Base-by-base conservation (phyloP, 2,113 vertebrate species). In the Galemys pyrenaicus region DNA sequence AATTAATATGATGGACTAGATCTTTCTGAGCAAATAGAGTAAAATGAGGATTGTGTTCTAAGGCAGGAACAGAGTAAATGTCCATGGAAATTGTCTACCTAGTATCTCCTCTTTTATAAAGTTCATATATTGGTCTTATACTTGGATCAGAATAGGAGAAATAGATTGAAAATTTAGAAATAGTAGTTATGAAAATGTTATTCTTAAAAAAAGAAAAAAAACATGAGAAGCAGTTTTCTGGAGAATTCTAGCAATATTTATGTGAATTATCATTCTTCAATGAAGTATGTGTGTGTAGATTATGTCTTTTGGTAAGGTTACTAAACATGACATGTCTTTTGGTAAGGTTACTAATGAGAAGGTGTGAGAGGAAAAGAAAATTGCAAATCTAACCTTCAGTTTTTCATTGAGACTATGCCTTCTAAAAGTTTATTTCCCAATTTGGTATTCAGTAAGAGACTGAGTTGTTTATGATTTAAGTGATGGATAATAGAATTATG, bases 391-490 rank as follows among this genome's bases (percentile, higher is more conserved):
- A 54, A 65, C 9, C 9, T 93, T 95, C 60, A 46, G 24, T 11
- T 87, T 92, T 30, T 56, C 26, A 44, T 32, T 54, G 30, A 87
- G 46, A 58, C 3, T 22, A 0, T 74, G 20, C 6, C 15, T 93
- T 82, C n/a, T 87, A 39, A 74, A 67, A 68, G 70, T n/a, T 85
- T 17, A 82, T 74, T 71, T 37, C 16, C 15, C 7, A 22, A 28
- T 82, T 83, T 95, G 17, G 20, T 60, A 20, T 73, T 91, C 9
- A 37, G 41, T 88, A 39, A 88, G 35, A 67, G 9, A 71, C 58
- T 32, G 46, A 67, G 3, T 86, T 81, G 46, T 91, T 77, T 24
- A 64, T 56, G 13, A 85, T 74, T 95, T 64, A 91, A 79, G 39
- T 56, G 70, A 4, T 70, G 37, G 11, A 3, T 37, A 65, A 70